Percentiles rank a stretch among this genome's conserved stretches.
Conservation (phyloP, 2,113 vertebrate genomes). For the Callopanchax toddi region DNA sequence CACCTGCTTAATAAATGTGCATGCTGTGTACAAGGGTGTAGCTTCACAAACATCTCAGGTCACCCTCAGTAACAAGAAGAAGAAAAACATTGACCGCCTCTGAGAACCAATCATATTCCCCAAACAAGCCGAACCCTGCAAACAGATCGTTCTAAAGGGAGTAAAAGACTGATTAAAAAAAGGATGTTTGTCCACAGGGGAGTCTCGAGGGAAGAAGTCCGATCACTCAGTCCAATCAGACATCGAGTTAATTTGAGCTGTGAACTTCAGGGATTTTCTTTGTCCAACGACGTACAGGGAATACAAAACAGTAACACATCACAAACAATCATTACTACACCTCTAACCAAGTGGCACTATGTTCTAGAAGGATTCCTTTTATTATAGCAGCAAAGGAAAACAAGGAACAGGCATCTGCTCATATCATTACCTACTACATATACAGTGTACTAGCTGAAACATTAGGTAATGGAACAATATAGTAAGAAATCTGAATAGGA, state of each 20-base stretch:
- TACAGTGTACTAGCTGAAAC: too few relatives aligned
- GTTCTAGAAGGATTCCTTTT: background rate
- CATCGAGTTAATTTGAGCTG: constrained; percentile 16
- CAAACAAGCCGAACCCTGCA: constrained; percentile 27
- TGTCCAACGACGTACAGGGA: constrained; percentile 33
- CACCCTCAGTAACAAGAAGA: background rate
- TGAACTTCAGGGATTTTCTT: constrained; percentile 38
- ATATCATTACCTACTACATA: too few relatives aligned
- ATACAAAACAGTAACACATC: constrained; percentile 18
- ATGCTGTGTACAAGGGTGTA: background rate
- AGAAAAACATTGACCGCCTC: constrained; percentile 28
- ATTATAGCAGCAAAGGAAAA: background rate
- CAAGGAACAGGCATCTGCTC: too few relatives aligned
- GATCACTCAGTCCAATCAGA: constrained; percentile 67
- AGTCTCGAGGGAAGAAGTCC: constrained; percentile 35
- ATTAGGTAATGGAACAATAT: background rate
- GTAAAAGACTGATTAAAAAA: background rate
- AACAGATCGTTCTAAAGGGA: constrained; percentile 49
- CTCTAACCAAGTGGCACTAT: background rate
- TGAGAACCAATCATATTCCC: constrained; percentile 40
- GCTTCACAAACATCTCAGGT: constrained; percentile 8
- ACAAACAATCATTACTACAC: constrained; percentile 12
- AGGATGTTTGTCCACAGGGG: constrained; percentile 62
- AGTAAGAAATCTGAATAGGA: background rate
- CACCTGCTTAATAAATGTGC: background rate